These are phyloP conservation scores for Lasius fuliginosus DNA, from an alignment of 2,888 invertebrate genomes.

Conservation along the genomic window DNA sequence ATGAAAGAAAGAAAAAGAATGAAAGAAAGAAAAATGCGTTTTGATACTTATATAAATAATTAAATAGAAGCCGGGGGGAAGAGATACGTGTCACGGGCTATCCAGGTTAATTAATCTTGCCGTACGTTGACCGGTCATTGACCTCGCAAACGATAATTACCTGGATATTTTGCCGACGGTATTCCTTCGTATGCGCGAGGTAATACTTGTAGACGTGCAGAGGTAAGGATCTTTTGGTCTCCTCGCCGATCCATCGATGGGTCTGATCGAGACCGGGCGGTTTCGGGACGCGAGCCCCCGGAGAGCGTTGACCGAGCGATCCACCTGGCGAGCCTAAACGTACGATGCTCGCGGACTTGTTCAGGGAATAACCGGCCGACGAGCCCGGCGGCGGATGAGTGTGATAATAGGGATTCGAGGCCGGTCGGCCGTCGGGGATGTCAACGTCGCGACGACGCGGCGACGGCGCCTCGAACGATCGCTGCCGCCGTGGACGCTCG, in stretches of 20 bases:
- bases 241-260: slow-evolving; percentile 89
- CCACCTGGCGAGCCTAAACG: slow-evolving; percentile 79
- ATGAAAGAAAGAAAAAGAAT: background rate
- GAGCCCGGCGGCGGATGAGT: slow-evolving; percentile 74
- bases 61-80: background rate
- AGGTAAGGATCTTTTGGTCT: slow-evolving; percentile 89
- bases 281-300: slow-evolving; percentile 71
- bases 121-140: slow-evolving; percentile 4
- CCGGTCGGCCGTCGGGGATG: slow-evolving; percentile 71
- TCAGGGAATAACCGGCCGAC: slow-evolving; percentile 75
- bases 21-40: background rate
- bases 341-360: slow-evolving; percentile 77
- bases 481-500: slow-evolving; percentile 62
- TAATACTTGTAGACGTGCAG: slow-evolving; percentile 90
- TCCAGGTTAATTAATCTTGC: slow-evolving; percentile 42
- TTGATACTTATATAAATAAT: slow-evolving; percentile 23
- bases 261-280: slow-evolving; percentile 83
- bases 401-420: slow-evolving; percentile 73
- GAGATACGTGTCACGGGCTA: background rate
- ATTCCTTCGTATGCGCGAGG: slow-evolving; percentile 86
- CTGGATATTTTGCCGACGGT: slow-evolving; percentile 85
- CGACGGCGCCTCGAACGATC: slow-evolving; percentile 73
- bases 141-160: slow-evolving; percentile 82
- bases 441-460: slow-evolving; percentile 70
- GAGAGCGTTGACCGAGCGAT: slow-evolving; percentile 79